These are phyloP conservation scores for Pelusios castaneus DNA, from an alignment of 2,113 vertebrate genomes.

Conservation along the genomic window DNA sequence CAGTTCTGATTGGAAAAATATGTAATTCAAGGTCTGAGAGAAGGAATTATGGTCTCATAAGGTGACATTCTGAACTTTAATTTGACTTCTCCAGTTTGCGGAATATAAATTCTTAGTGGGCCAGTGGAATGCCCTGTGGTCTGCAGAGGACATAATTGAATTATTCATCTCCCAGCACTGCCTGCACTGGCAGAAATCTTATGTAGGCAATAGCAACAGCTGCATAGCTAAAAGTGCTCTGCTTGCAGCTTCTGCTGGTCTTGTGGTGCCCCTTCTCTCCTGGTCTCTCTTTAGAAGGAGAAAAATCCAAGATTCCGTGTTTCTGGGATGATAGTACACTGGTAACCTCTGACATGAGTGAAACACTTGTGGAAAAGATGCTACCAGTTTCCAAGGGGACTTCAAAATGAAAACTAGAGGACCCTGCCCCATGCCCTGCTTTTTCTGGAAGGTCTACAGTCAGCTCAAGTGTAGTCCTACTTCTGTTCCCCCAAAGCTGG, in stretches of 20 bases:
- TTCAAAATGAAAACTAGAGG: not conserved
- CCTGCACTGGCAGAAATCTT: not conserved
- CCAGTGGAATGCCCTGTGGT: not conserved
- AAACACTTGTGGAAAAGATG: not conserved
- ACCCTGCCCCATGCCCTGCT: not conserved
- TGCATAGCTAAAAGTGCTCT: not conserved
- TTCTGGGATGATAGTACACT: not conserved
- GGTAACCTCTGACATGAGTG: not conserved
- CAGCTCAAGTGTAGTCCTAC: not conserved
- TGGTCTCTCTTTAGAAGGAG: not conserved
- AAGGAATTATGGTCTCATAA: not conserved
- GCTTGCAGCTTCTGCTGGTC: not conserved
- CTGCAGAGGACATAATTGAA: not conserved
- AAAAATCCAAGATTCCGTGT: not conserved
- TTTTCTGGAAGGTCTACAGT: not conserved
- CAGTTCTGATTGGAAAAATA: not conserved
- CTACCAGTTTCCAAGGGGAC: not conserved
- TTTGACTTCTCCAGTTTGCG: not conserved
- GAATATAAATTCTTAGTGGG: fast-evolving
- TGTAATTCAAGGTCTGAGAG: not conserved
- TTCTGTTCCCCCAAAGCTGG: not conserved
- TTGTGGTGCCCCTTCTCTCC: not conserved
- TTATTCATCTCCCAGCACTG: not conserved
- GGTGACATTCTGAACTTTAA: not conserved
- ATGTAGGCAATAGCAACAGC: not conserved